Evolutionary conservation across 1,140 invertebrate species (phyloP).

Genomic region (Zaprionus kolodkinae): DNA sequence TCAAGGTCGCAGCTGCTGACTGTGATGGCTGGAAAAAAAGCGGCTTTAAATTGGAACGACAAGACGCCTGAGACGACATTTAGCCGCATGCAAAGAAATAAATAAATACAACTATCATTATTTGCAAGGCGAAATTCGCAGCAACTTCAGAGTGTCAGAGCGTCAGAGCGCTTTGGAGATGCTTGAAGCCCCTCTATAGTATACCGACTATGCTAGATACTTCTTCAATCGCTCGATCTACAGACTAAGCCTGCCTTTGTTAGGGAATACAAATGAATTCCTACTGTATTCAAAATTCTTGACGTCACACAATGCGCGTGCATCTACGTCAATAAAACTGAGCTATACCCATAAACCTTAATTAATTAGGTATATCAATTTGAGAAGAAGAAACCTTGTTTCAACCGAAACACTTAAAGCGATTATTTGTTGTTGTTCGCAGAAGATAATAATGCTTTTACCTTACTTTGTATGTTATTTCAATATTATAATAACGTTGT

Average conservation of each 20-base stretch:
- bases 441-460: not conserved
- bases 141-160: no score
- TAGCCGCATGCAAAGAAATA: slow-evolving; percentile 27
- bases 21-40: slow-evolving; percentile 11
- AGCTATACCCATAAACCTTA: not conserved
- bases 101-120: slow-evolving; percentile 19
- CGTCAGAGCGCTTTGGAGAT: not conserved
- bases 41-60: slow-evolving; percentile 46
- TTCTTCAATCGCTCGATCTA: not conserved
- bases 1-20: slow-evolving; percentile 41
- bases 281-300: not conserved
- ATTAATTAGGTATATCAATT: not conserved
- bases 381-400: not conserved
- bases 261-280: not conserved
- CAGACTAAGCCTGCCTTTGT: not conserved
- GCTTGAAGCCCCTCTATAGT: not conserved
- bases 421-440: not conserved
- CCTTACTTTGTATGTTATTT: not conserved
- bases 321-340: not conserved
- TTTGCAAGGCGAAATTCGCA: slow-evolving; percentile 24
- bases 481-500: slow-evolving; percentile 1
- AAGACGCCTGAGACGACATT: slow-evolving; percentile 35
- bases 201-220: not conserved
- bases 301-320: not conserved
- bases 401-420: not conserved